Evolutionary conservation across 2,888 invertebrate genomes (phyloP), one percentile per base, ranked within the genome.

Genomic region (Cantharis nigra): DNA sequence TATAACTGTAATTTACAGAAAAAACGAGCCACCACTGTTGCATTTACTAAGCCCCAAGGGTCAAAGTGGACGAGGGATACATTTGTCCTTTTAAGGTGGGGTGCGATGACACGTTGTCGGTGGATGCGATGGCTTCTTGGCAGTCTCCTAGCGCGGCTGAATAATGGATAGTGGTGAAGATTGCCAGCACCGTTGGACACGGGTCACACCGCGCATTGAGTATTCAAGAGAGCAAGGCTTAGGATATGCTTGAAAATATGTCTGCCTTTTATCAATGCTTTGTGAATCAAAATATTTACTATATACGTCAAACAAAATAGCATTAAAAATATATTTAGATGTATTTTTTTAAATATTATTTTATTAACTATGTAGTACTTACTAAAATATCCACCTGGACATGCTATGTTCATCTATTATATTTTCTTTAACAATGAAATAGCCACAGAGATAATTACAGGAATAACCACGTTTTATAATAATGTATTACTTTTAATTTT

Each of bases 81-180:
- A 87, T 87, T 87, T 86, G 87, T 87, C 82, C 83, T 80, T 81
- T 82, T 82, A 79, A 77, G 76, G 81, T 78, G 83, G 80, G 84
- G 84, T 83, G 80, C 49, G 49, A 83, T 84, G 85, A 85, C 84
- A 86, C 84, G 84, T 83, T 86, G 87, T 86, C 86, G 85, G 81
- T 85, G 85, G 83, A 82, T 82, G 81, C 82, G 86, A 85, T 85
- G 85, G 85, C 86, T 87, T 87, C 87, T 87, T 87, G 86, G 86
- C 86, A 85, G 85, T 82, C 84, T 84, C 85, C 82, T 82, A 83
- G 81, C 83, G 81, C 82, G 84, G 83, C 84, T 88, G 87, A 87
- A 88, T 88, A 88, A 88, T 88, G 87, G 87, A 88, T 87, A 83
- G 85, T 83, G 82, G 78, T 82, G 84, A 85, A 86, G 84, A 86